Conservation (phyloP, 2,113 vertebrate genomes). For the Rhinogobius similis region DNA sequence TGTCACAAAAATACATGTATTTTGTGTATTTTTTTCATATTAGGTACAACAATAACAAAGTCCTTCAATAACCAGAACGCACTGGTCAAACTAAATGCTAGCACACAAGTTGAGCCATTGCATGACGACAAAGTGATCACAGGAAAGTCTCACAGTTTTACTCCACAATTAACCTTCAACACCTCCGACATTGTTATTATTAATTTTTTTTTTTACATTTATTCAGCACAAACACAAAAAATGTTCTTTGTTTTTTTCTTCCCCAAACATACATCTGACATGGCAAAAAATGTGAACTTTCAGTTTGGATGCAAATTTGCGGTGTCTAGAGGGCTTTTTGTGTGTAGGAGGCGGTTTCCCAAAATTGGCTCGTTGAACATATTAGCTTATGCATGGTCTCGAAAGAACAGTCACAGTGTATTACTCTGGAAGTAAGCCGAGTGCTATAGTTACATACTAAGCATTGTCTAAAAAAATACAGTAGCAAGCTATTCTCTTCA, state of each 20-base stretch:
- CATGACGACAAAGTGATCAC: constrained; percentile 73
- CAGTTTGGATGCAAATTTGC: constrained; percentile 45
- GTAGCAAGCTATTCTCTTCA: constrained; percentile 56
- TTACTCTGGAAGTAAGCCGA: constrained; percentile 46
- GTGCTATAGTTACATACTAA: constrained; percentile 43
- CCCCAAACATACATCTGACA: constrained; percentile 63
- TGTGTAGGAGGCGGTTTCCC: constrained; percentile 54
- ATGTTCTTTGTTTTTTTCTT: constrained; percentile 45
- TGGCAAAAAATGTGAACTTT: constrained; percentile 65
- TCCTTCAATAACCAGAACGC: constrained; percentile 53
- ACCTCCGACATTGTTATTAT: constrained; percentile 50
- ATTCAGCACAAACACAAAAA: constrained; percentile 73
- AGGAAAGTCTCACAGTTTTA: constrained; percentile 67
- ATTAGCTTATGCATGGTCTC: constrained; percentile 67
- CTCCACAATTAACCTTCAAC: constrained; percentile 66
- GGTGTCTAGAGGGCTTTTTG: constrained; percentile 47
- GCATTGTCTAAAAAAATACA: constrained; percentile 74
- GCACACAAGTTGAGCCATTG: constrained; percentile 67
- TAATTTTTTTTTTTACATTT: constrained; percentile 70
- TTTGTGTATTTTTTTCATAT: constrained; percentile 56
- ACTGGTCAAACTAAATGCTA: constrained; percentile 69
- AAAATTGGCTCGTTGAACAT: constrained; percentile 50
- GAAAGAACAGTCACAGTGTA: constrained; percentile 58
- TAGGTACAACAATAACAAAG: constrained; percentile 67
- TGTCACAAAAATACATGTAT: constrained; percentile 75